Base-by-base conservation (phyloP, 2,797 vertebrate genomes). In the Sebastes matsubarae region DNA sequence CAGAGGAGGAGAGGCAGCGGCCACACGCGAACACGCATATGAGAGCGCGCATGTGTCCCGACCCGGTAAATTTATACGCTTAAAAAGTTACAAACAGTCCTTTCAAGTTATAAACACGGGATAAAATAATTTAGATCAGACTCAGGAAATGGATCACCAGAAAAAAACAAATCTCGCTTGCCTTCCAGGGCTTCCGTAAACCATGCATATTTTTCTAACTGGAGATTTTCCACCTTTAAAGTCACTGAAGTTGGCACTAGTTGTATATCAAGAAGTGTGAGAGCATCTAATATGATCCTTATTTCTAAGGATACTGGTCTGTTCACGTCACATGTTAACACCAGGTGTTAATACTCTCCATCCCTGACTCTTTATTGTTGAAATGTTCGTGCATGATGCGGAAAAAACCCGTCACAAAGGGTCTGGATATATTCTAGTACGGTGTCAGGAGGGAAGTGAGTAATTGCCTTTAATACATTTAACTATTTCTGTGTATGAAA, bases 401-500 rank as follows among this genome's bases (percentile, higher is more conserved):
- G 9, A 46, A 18, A 57, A 65, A 82, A 20, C 7, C 6, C 25
- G 8, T 58, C 18, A 55, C 38, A 1, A 2, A n/a, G 29, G 46
- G 55, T 64, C 72, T 59, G 59, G 10, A 8, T 75, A 20, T 55
- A 32, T 81, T 70, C 5, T 36, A 71, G 59, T 6, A 52, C 36
- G 54, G 29, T n/a, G 67, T 65, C 68, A 18, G 64, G 38, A 36
- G 7, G 29, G 25, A 61, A 29, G 74, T 70, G 68, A 82, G 32
- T 78, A 46, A 50, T 50, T 20, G 46, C 18, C 18, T 52, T 52
- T 52, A 16, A 46, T 46, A 46, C 42, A 75, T 70, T 78, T 29
- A 66, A 69, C 64, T 82, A 50, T 78, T 80, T 74, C 77, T 63
- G 78, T 20, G 2, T 12, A 36, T 61, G 46, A 66, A 36, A 59